Base-by-base conservation (phyloP, 1,140 invertebrate genomes). In the Bombus ignitus region DNA sequence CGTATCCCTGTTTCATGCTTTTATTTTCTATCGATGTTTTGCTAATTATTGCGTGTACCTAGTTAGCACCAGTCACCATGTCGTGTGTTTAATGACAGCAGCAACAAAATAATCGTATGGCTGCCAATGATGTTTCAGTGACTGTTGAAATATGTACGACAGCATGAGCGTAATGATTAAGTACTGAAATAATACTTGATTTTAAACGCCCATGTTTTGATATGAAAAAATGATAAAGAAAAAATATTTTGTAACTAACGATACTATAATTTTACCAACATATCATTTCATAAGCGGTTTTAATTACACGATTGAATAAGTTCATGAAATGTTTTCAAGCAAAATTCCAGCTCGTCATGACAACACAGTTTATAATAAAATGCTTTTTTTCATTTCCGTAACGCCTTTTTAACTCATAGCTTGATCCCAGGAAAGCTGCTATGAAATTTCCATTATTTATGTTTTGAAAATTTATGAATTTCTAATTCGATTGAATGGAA, bases 1-100 rank as follows among this genome's bases (percentile, higher is more conserved):
- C 80, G 47, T 76, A 73, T 72, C 59, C 47, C 57, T 44, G 35
- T 44, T 84, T 72, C n/a, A 3, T 78, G 42, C 83, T 66, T 71
- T 78, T 65, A 71, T 85, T 74, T 74, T 74, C 37, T 80, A 59
- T 71, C 57, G 47, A 74, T 66, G 57, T 73, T 72, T 68, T 39
- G 70, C 70, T 77, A 83, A 83, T 83, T 77, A 65, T 53, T 42
- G 9, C 68, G 35, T 71, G 66, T 44, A 79, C 22, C 5, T 32
- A 53, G 72, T 37, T 70, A 79, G 32, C 44, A 18, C 6, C 35
- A 32, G 15, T 13, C 13, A 39, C n/a, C 15, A 25, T 37, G 47
- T 35, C 35, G 37, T 12, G 37, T 32, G 37, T 32, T 74, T 73
- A 73, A 65, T 62, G 9, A 59, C 15, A 6, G 32, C 47, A 25